Percentiles rank a stretch among this genome's conserved stretches.
These are phyloP conservation scores for Chaenogobius annularis DNA, from an alignment of 2,113 vertebrate species.

Conservation along the genomic window DNA sequence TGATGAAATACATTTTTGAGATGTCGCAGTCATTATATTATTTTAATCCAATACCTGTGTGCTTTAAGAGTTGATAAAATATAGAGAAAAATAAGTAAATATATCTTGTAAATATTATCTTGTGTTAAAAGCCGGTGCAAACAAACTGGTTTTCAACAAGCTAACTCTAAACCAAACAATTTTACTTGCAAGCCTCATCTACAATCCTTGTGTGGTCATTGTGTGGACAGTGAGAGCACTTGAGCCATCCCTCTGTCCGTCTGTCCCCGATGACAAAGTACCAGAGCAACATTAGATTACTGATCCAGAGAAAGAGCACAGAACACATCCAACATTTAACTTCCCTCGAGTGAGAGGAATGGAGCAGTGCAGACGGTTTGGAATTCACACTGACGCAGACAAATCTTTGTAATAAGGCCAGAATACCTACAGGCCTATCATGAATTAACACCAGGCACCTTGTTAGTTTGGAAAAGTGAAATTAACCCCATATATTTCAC, in stretches of 20 bases:
- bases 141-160: too few relatives aligned
- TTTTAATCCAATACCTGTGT: too few relatives aligned
- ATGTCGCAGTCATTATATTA: too few relatives aligned
- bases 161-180: too few relatives aligned
- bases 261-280: conserved; percentile 20
- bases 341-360: conserved; percentile 9
- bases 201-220: conserved; percentile 7
- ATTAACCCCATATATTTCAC: neutral
- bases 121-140: too few relatives aligned
- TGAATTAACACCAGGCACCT: neutral
- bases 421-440: conserved; percentile 8
- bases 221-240: neutral
- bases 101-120: too few relatives aligned
- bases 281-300: conserved; percentile 5
- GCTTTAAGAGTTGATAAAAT: too few relatives aligned
- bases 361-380: neutral
- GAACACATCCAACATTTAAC: conserved; percentile 22
- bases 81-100: too few relatives aligned
- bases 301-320: conserved; percentile 21
- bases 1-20: too few relatives aligned
- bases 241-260: conserved; percentile 2
- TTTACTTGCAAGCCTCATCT: too few relatives aligned
- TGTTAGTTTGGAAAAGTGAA: neutral
- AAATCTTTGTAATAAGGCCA: conserved; percentile 12
- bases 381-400: conserved; percentile 5